phyloP scores from a whole-genome alignment of 1,140 invertebrate genomes.

The Pectinophora gossypiella region DNA sequence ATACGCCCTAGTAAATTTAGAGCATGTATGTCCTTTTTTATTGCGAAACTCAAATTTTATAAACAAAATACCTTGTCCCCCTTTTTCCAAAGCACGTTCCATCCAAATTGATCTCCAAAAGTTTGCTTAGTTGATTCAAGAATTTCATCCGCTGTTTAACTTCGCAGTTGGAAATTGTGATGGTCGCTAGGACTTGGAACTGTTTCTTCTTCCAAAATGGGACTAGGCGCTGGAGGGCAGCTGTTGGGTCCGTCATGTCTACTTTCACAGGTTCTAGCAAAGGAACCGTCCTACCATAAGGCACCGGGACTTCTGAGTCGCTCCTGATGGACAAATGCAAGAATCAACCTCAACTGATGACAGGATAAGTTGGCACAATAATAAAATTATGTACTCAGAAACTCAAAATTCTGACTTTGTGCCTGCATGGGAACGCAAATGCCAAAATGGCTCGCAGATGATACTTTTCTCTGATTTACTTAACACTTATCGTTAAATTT shows the following conservation, averaged over 20 bases:
- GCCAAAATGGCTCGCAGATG: no score
- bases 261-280: slow-evolving; percentile 34
- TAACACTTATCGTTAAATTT: no score
- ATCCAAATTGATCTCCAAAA: slow-evolving; percentile 44
- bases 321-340: no score
- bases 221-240: slow-evolving; percentile 24
- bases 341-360: no score
- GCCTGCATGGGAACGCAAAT: no score
- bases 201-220: slow-evolving; percentile 44
- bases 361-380: no score
- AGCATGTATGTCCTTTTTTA: slow-evolving; percentile 23
- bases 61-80: not conserved
- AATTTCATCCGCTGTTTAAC: slow-evolving; percentile 76
- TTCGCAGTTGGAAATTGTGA: slow-evolving; percentile 80
- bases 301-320: slow-evolving; percentile 82
- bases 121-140: slow-evolving; percentile 71
- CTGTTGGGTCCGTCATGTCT: slow-evolving; percentile 10
- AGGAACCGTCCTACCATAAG: slow-evolving; percentile 78
- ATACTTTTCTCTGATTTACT: no score
- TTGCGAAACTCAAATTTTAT: slow-evolving; percentile 12
- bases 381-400: slow-evolving; percentile 9
- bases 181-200: slow-evolving; percentile 71
- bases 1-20: slow-evolving; percentile 1
- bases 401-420: not conserved
- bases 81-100: slow-evolving; percentile 38